phyloP scores from a whole-genome alignment of 2,113 vertebrate species.

The Pachyramphus minor region DNA sequence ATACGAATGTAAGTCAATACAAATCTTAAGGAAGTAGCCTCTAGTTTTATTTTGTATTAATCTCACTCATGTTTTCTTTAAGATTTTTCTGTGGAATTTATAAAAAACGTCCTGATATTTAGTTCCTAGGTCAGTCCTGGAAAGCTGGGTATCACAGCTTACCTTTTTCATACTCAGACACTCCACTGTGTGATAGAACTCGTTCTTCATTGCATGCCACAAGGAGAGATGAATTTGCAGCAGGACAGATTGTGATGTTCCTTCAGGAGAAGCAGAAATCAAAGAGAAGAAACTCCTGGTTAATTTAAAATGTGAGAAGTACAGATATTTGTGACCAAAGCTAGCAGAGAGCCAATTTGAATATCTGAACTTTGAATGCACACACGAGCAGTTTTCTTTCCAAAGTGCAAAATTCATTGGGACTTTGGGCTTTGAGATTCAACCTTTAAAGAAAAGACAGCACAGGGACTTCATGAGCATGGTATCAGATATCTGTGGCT shows the following conservation, averaged over 20 bases:
- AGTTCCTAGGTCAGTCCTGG: background rate
- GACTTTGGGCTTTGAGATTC: background rate
- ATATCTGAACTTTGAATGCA: background rate
- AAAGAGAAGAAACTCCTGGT: background rate
- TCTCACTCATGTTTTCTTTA: background rate
- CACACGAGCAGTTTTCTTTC: background rate
- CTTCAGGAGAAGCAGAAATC: background rate
- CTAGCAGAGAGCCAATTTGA: background rate
- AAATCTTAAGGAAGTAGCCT: background rate
- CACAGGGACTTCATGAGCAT: accelerated
- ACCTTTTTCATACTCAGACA: constrained; percentile 30
- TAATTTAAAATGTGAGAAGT: background rate
- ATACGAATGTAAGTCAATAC: background rate
- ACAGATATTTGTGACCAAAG: background rate
- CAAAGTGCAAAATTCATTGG: background rate
- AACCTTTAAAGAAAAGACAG: background rate
- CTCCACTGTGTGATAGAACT: background rate
- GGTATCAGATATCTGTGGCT: background rate
- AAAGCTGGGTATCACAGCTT: background rate
- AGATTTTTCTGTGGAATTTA: background rate
- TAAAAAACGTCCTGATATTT: background rate
- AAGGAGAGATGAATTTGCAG: background rate
- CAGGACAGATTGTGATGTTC: constrained; percentile 39
- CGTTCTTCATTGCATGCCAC: constrained; percentile 31
- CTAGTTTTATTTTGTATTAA: background rate